Conservation (phyloP, 2,888 invertebrate species). For the Miltochrista miniata region DNA sequence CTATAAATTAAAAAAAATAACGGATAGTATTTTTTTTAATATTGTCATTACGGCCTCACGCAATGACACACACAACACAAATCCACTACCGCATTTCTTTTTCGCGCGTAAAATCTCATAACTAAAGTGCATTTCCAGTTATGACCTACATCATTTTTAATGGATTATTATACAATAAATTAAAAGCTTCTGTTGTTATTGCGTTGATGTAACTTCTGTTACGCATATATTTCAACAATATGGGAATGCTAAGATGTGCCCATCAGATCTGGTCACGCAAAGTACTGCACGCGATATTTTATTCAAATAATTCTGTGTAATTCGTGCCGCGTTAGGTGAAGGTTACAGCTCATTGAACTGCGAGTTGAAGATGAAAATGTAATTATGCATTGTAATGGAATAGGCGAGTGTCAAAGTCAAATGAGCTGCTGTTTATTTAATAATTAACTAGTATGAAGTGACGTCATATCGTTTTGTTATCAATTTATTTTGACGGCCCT, state of each 20-base stretch:
- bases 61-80: no score
- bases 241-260: conserved; percentile 8
- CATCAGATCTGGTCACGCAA: conserved; percentile 11
- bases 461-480: no score
- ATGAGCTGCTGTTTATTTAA: no score
- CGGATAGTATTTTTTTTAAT: no score
- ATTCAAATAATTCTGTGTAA: conserved; percentile 3
- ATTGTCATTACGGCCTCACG: no score
- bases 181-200: conserved; percentile 11
- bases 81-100: not conserved
- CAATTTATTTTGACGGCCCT: no score
- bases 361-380: not conserved
- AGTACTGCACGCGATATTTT: conserved; percentile 8
- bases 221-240: conserved; percentile 1
- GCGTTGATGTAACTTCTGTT: conserved; percentile 19
- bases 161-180: conserved; percentile 15
- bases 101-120: not conserved
- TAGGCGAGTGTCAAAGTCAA: no score
- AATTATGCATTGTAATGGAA: no score
- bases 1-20: no score
- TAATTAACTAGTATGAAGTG: no score
- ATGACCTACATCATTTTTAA: conserved; percentile 12
- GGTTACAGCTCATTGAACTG: conserved; percentile 13
- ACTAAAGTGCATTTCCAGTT: conserved; percentile 14
- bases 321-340: conserved; percentile 25